Conservation (phyloP, 2,797 vertebrate species). For the Limosa lapponica region DNA sequence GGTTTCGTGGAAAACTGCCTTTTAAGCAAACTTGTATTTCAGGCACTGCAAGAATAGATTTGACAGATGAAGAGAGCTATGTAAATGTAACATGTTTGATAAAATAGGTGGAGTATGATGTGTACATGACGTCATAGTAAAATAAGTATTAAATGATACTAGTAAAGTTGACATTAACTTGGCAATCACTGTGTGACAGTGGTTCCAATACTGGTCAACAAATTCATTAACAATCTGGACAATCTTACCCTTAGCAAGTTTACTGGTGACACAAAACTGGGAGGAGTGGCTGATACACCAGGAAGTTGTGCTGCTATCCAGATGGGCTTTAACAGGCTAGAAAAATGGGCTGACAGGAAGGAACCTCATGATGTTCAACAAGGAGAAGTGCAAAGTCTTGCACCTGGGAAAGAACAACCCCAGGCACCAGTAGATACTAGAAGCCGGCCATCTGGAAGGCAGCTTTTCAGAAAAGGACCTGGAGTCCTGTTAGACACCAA, state of each 20-base stretch:
- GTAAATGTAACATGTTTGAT: neutral
- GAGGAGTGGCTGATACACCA: neutral
- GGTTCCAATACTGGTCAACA: neutral
- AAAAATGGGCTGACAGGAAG: neutral
- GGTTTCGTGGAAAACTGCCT: neutral
- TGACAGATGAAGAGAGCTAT: neutral
- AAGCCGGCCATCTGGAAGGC: accelerated
- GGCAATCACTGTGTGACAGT: neutral
- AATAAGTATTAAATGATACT: neutral
- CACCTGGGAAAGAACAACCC: neutral
- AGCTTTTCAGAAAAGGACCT: neutral
- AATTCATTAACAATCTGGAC: neutral
- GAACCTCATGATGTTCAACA: neutral
- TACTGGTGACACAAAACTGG: accelerated
- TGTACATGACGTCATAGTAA: neutral
- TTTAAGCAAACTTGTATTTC: neutral
- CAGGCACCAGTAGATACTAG: neutral
- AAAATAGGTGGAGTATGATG: neutral
- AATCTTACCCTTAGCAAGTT: neutral
- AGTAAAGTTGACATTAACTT: neutral
- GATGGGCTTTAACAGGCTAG: neutral
- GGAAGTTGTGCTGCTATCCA: neutral
- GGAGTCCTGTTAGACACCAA: neutral
- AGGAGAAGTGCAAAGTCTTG: neutral
- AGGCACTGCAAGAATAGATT: neutral